Conservation (phyloP, 2,888 invertebrate genomes). For the Eupithecia centaureata region DNA sequence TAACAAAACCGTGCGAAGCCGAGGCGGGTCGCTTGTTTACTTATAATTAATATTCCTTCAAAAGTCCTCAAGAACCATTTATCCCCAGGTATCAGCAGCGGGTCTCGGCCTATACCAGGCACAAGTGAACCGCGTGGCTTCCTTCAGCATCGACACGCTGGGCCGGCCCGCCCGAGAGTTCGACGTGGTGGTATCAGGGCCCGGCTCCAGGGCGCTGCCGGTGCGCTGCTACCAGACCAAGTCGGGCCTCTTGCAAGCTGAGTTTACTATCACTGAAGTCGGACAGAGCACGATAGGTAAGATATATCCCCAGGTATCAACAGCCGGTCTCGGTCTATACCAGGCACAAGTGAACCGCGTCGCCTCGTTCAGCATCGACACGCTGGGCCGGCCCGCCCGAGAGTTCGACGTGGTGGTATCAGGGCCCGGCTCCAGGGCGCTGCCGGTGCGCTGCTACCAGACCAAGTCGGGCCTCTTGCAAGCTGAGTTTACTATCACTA, state of each 20-base stretch:
- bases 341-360: conserved; percentile 92
- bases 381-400: conserved; percentile 91
- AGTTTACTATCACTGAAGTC: conserved; percentile 93
- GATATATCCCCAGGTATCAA: conserved; percentile 79
- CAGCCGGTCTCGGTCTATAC: conserved; percentile 92
- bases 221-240: conserved; percentile 98
- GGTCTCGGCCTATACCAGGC: conserved; percentile 94
- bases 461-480: conserved; percentile 97
- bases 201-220: conserved; percentile 91
- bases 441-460: conserved; percentile 96
- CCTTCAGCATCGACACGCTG: conserved; percentile 94
- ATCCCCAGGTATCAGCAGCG: conserved; percentile 86
- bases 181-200: conserved; percentile 94
- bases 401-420: conserved; percentile 96
- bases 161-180: conserved; percentile 94
- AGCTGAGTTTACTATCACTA: conserved; percentile 95
- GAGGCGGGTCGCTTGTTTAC: too few species aligned
- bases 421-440: conserved; percentile 90
- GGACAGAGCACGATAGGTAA: conserved; percentile 87
- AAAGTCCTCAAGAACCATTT: conserved; percentile 1
- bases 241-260: conserved; percentile 96
- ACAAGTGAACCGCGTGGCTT: conserved; percentile 90
- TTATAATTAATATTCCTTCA: background rate
- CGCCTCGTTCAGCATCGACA: conserved; percentile 95
- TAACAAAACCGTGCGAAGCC: too few species aligned